Evolutionary conservation across 2,888 invertebrate genomes (phyloP), one percentile per base, ranked within the genome.

Genomic region (Plebejus anna): DNA sequence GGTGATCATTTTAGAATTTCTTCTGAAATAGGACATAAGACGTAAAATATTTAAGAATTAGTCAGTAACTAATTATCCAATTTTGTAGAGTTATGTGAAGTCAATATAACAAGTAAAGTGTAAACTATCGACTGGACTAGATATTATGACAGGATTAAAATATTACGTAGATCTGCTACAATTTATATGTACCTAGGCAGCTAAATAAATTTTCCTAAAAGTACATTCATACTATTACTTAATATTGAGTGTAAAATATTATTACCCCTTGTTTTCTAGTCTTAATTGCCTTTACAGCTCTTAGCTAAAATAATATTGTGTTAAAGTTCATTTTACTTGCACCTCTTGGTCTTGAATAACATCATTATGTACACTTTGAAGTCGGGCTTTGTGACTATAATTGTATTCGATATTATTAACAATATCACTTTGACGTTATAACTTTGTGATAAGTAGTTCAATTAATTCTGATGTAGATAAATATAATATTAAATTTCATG

Each of bases 351-450:
- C 59, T 59, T 22, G 22, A 59, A 2, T 59, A 7, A 59, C 6
- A 59, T 59, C 22, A 57, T 57, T 57, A 59, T 59, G 22, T 59
- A 59, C 59, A 7, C 59, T 59, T 59, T 59, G 59, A 59, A 59
- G 59, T 59, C 59, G 22, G 22, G 22, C 59, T 22, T 59, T 59
- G 59, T n/a, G 59, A 59, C 59, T 59, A 16, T 57, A 22, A 22
- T 22, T n/a, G 57, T n/a, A 57, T 57, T n/a, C n/a, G n/a, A 57
- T 57, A 57, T n/a, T 59, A 59, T n/a, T 59, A 59, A 59, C 22
- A 22, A 59, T 7, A 59, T 59, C 9, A 59, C 59, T 59, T 59
- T 59, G 22, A 59, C 7, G 22, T 59, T 22, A 3, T 7, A 22
- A 22, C 7, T 6, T 59, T 59, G 59, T 22, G 59, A 59, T 59